Evolutionary conservation across 2,113 vertebrate species (phyloP).

Genomic region (Probosciger aterrimus): DNA sequence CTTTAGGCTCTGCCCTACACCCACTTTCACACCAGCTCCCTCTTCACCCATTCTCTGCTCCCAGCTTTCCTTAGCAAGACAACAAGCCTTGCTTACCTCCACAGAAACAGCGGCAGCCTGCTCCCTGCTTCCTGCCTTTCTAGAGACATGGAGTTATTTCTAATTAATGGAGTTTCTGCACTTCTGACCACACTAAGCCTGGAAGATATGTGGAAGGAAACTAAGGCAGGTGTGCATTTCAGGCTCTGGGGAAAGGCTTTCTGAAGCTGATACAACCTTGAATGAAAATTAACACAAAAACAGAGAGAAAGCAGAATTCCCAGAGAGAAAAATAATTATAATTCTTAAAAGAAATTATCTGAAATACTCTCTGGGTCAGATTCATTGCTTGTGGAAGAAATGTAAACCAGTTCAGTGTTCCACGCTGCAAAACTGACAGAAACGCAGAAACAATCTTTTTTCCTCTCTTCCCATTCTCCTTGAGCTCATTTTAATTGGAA

Average conservation of each 20-base stretch:
- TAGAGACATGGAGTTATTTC: neutral
- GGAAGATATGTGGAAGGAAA: neutral
- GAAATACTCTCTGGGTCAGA: neutral
- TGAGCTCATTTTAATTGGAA: constrained; percentile 29
- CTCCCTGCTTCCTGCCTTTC: neutral
- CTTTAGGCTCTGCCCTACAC: neutral
- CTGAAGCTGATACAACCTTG: accelerated
- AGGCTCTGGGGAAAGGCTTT: neutral
- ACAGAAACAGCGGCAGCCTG: neutral
- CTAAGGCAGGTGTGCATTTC: neutral
- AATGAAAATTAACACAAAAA: neutral
- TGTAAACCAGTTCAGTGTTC: neutral
- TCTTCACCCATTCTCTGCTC: neutral
- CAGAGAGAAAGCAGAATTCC: neutral
- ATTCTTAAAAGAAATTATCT: neutral
- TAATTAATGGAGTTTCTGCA: neutral
- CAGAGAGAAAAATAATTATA: neutral
- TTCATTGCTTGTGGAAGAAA: neutral
- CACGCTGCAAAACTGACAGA: neutral
- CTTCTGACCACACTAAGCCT: neutral
- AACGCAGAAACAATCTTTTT: neutral
- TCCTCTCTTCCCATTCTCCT: neutral
- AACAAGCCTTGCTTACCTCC: neutral
- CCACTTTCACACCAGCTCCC: neutral
- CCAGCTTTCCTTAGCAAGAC: neutral